Percentiles rank a stretch among this genome's conserved stretches.
These are phyloP conservation scores for Drosophila flavopinicola DNA, from an alignment of 2,888 invertebrate species.

Conservation along the genomic window DNA sequence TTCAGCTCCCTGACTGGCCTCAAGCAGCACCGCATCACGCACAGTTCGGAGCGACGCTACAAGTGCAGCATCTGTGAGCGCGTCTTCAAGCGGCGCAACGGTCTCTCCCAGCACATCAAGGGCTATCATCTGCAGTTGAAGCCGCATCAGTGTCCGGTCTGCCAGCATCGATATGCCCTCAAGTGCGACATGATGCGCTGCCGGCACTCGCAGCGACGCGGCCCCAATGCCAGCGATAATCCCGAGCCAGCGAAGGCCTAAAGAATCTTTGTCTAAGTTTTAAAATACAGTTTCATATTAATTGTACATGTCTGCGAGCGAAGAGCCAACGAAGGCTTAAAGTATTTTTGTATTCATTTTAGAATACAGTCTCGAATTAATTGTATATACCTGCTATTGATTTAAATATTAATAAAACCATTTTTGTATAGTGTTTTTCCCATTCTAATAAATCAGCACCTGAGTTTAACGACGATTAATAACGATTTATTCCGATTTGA, in stretches of 20 bases:
- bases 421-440: too few relatives aligned
- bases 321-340: too few relatives aligned
- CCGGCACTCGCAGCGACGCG: constrained; percentile 79
- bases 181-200: constrained; percentile 84
- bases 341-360: too few relatives aligned
- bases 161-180: constrained; percentile 82
- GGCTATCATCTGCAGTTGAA: constrained; percentile 83
- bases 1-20: constrained; percentile 70
- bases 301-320: too few relatives aligned
- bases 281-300: too few relatives aligned
- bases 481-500: too few relatives aligned
- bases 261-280: neutral
- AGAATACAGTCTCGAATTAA: too few relatives aligned
- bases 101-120: constrained; percentile 82
- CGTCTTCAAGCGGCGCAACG: constrained; percentile 82
- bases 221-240: constrained; percentile 8
- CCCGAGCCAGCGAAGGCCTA: constrained; percentile 2
- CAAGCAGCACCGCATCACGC: constrained; percentile 83
- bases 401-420: too few relatives aligned
- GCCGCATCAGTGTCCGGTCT: constrained; percentile 82
- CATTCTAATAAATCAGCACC: too few relatives aligned
- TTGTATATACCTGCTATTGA: too few relatives aligned
- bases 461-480: too few relatives aligned
- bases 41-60: constrained; percentile 79
- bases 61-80: constrained; percentile 81